phyloP scores from a whole-genome alignment of 92 coral and sea anemone species.

The Hydrozoanthus gracilis region DNA sequence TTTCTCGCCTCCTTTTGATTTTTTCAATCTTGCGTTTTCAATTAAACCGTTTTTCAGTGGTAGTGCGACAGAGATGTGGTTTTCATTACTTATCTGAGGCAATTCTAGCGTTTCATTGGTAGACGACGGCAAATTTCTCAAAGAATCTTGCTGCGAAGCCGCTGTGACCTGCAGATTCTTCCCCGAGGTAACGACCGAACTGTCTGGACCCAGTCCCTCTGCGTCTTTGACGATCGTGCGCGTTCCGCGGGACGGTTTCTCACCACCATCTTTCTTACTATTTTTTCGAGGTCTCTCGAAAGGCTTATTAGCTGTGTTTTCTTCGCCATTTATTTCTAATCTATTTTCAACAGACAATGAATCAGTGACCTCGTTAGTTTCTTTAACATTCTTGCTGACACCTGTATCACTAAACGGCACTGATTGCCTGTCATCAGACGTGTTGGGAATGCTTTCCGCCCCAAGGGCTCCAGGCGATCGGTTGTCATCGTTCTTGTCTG shows the following conservation, averaged over 20 bases:
- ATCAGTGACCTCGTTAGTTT: conserved; percentile 8
- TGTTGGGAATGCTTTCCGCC: no score
- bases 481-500: no score
- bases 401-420: neutral
- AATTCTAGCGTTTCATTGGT: neutral
- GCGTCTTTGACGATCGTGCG: neutral
- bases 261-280: neutral
- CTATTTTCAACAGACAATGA: neutral
- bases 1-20: neutral
- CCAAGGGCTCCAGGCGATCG: no score
- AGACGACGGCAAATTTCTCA: neutral
- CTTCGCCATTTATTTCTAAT: neutral
- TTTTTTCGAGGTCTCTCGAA: neutral
- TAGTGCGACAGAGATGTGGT: neutral
- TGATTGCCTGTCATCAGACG: neutral
- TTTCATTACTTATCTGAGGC: neutral
- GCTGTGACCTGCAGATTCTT: neutral
- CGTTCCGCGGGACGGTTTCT: neutral
- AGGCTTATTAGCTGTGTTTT: neutral
- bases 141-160: conserved; percentile 27
- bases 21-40: conserved; percentile 4
- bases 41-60: neutral
- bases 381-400: conserved; percentile 7
- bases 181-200: conserved; percentile 3
- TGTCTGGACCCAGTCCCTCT: neutral